Evolutionary conservation across 2,888 invertebrate genomes (phyloP).

Genomic region (Amitus sp.): DNA sequence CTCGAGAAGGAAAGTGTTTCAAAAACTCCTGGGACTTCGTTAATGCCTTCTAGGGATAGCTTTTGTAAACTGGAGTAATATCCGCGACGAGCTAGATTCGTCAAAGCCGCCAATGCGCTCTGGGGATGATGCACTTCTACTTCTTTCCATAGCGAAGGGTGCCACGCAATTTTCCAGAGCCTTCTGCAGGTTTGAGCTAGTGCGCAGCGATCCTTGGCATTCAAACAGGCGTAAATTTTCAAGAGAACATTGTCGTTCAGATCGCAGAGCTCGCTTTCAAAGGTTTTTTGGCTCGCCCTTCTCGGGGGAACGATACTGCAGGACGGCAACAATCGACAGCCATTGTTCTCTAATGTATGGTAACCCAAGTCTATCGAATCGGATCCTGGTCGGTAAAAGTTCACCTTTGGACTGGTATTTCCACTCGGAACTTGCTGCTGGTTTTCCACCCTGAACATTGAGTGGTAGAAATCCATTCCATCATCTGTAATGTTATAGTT

Average conservation of each 20-base stretch:
- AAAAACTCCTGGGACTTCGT: constrained; percentile 51
- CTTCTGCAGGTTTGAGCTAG: constrained; percentile 81
- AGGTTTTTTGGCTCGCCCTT: constrained; percentile 21
- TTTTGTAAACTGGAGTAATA: constrained; percentile 52
- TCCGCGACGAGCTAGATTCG: constrained; percentile 53
- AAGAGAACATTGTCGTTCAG: constrained; percentile 73
- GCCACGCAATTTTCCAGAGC: constrained; percentile 83
- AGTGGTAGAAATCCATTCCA: constrained; percentile 61
- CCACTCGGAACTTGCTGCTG: constrained; percentile 47
- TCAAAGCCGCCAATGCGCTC: constrained; percentile 50
- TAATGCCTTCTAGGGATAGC: constrained; percentile 54
- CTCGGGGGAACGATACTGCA: constrained; percentile 44
- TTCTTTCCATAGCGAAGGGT: constrained; percentile 75
- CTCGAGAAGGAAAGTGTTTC: constrained; percentile 50
- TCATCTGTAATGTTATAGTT: constrained; percentile 50
- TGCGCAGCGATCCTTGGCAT: constrained; percentile 77
- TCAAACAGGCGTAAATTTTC: constrained; percentile 77
- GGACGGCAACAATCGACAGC: constrained; percentile 52
- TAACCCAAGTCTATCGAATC: constrained; percentile 60
- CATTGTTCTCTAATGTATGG: constrained; percentile 60
- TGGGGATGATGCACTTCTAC: constrained; percentile 56
- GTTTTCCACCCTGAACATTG: constrained; percentile 54
- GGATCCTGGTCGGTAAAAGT: constrained; percentile 51
- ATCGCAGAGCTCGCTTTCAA: constrained; percentile 43
- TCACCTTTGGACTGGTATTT: constrained; percentile 49